Conservation (phyloP, 2,113 vertebrate genomes). For the Eubucco bourcierii region DNA sequence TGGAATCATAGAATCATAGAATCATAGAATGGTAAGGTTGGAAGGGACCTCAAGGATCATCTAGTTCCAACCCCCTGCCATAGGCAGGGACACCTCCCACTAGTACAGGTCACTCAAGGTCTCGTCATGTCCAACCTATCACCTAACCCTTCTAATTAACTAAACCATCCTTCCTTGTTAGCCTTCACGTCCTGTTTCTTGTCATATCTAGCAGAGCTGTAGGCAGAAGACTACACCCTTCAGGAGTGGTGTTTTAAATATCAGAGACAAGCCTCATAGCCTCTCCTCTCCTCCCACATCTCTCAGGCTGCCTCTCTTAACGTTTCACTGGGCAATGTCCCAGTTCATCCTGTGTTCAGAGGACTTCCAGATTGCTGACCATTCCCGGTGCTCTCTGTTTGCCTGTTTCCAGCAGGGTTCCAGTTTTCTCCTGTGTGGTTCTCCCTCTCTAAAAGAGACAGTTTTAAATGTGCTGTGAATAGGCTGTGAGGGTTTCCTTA, state of each 20-base stretch:
- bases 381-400: neutral
- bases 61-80: no score
- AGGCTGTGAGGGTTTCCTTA: neutral
- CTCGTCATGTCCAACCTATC: no score
- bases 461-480: neutral
- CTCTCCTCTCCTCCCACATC: neutral
- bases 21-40: no score
- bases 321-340: neutral
- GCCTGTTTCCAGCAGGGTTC: neutral
- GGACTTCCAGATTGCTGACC: neutral
- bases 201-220: neutral
- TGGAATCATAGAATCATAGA: no score
- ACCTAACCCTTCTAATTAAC: no score
- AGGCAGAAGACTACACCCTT: neutral
- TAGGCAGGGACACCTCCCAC: no score
- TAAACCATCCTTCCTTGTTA: neutral
- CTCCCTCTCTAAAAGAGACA: neutral
- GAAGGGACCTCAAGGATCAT: no score
- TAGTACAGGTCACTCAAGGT: no score
- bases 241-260: neutral
- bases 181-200: neutral
- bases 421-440: neutral
- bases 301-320: neutral
- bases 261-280: neutral
- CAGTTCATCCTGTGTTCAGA: neutral